Evolutionary conservation across 2,888 invertebrate genomes (phyloP), one percentile per base, ranked within the genome.

Genomic region (Venusia cambrica): DNA sequence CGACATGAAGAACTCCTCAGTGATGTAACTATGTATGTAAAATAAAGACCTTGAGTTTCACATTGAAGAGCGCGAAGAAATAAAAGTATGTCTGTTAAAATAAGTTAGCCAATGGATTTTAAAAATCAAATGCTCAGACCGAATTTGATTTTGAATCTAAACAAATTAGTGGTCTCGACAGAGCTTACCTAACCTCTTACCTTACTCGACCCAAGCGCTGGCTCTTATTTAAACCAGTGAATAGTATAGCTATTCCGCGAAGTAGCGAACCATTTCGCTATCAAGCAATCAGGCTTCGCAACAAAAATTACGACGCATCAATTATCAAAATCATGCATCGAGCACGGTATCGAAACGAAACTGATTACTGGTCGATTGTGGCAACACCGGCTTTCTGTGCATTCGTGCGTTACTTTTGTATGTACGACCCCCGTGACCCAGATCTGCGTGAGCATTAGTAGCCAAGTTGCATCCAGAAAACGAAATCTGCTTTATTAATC

Each of bases 251-350:
- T n/a, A n/a, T n/a, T n/a, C n/a, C n/a, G n/a, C n/a, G n/a, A n/a
- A n/a, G n/a, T n/a, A n/a, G n/a, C n/a, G n/a, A 37, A 30, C 31
- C 11, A 38, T 40, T 60, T 55, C 45, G 38, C 48, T 48, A 57
- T 55, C 47, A 41, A 42, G 31, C 38, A 20, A 41, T 21, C 21
- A 31, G 27, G 21, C 44, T 51, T 51, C 49, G 59, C 57, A 62
- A 65, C 39, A 50, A 50, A 53, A 56, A 54, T 62, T 61, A 46
- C 39, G 50, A 55, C 48, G 57, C 58, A 60, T 65, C 57, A 54
- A 61, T 60, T 54, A 47, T 50, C 53, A 57, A 59, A 56, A 52
- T 51, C 51, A 58, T 62, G 58, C 54, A 66, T 57, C 55, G 55
- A 49, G 57, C 46, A 34, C 58, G 54, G 18, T 48, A 47, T 50